Conservation (phyloP, 2,888 invertebrate species). For the Xylophagus ater region DNA sequence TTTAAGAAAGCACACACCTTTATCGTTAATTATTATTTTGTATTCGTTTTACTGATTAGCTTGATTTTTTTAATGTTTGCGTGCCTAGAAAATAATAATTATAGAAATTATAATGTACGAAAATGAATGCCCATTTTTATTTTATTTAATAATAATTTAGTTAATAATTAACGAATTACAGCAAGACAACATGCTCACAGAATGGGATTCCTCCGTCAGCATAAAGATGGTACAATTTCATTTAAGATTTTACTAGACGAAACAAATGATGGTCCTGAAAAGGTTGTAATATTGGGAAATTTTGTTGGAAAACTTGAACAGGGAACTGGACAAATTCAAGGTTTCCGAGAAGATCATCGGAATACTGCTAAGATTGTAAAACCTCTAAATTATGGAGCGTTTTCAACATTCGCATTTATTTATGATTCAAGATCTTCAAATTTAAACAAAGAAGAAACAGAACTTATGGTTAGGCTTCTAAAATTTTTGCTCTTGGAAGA, state of each 20-base stretch:
- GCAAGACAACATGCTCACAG: slow-evolving; percentile 31
- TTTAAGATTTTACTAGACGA: slow-evolving; percentile 71
- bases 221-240: slow-evolving; percentile 79
- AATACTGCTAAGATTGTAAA: slow-evolving; percentile 82
- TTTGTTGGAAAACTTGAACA: slow-evolving; percentile 72
- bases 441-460: slow-evolving; percentile 83
- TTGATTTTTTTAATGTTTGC: no score
- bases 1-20: no score
- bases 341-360: slow-evolving; percentile 77
- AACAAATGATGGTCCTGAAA: slow-evolving; percentile 59
- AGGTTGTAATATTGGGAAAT: slow-evolving; percentile 70
- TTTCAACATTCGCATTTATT: slow-evolving; percentile 92
- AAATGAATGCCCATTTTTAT: no score
- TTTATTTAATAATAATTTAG: no score
- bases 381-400: slow-evolving; percentile 87
- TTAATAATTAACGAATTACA: no score
- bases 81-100: no score
- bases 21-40: no score
- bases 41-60: no score
- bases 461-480: slow-evolving; percentile 79
- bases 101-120: no score
- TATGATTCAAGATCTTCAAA: slow-evolving; percentile 96
- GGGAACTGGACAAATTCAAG: slow-evolving; percentile 65
- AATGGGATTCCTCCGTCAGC: slow-evolving; percentile 66
- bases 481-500: no score